Evolutionary conservation across 2,797 vertebrate genomes (phyloP).

Genomic region (Xiphophorus birchmanni): DNA sequence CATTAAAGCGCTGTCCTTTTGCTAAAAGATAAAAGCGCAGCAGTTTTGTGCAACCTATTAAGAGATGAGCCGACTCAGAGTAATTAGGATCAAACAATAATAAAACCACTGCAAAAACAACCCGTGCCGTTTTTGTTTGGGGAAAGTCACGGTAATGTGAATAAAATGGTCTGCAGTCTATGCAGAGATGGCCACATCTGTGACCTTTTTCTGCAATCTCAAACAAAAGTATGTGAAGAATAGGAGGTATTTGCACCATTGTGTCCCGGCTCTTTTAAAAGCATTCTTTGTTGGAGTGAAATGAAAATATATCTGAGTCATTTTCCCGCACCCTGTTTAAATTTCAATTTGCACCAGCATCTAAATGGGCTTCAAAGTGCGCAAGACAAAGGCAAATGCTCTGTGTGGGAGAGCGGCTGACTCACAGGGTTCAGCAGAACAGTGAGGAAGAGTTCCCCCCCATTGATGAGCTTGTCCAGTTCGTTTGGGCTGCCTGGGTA

Average conservation of each 20-base stretch:
- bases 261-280: slow-evolving; percentile 22
- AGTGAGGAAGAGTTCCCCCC: slow-evolving; percentile 97
- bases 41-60: neutral
- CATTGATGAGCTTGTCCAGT: slow-evolving; percentile 96
- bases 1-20: neutral
- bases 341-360: slow-evolving; percentile 47
- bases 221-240: slow-evolving; percentile 30
- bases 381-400: slow-evolving; percentile 29
- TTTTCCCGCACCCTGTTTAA: slow-evolving; percentile 35
- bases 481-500: slow-evolving; percentile 96
- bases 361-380: slow-evolving; percentile 35
- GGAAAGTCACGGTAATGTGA: neutral
- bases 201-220: slow-evolving; percentile 14
- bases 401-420: slow-evolving; percentile 46
- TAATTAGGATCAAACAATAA: slow-evolving; percentile 10
- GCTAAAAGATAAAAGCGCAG: neutral
- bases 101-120: neutral
- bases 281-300: neutral
- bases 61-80: neutral
- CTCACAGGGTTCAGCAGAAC: slow-evolving; percentile 96
- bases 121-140: neutral
- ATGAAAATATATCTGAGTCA: slow-evolving; percentile 33
- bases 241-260: neutral
- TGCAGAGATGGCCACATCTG: neutral
- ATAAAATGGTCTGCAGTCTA: neutral